These are phyloP conservation scores for Bos javanicus DNA, from an alignment of 2,113 vertebrate genomes.

Conservation along the genomic window DNA sequence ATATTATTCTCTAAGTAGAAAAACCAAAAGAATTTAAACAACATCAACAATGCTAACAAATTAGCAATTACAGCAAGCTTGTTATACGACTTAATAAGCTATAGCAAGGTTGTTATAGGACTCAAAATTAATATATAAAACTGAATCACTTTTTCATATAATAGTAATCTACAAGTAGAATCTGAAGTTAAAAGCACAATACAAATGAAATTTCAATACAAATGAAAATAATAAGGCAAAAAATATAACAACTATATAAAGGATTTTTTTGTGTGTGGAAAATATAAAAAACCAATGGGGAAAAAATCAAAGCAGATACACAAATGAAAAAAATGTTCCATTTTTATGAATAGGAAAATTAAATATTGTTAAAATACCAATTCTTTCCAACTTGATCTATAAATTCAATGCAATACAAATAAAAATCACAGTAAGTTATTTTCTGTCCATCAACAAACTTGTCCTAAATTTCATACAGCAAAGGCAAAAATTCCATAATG, in stretches of 20 bases:
- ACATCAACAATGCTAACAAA: not conserved
- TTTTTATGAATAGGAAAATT: not conserved
- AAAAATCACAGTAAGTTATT: not conserved
- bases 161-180: not conserved
- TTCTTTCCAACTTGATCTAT: not conserved
- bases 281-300: not conserved
- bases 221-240: not conserved
- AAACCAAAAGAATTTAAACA: not conserved
- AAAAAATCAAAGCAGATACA: not conserved
- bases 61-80: not conserved
- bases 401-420: not conserved
- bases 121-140: not conserved
- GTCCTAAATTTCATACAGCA: not conserved
- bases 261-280: not conserved
- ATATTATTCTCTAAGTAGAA: not conserved
- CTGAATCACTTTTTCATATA: not conserved
- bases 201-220: not conserved
- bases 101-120: not conserved
- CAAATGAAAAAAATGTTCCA: not conserved
- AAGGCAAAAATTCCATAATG: not conserved
- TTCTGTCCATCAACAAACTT: not conserved
- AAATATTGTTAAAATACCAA: not conserved
- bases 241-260: not conserved
- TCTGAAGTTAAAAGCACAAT: not conserved
- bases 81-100: not conserved